A percentile compares a stretch with the other conserved stretches of the same genome.
phyloP scores from a whole-genome alignment of 1,140 invertebrate genomes.

The Ostrea denselamellosa region DNA sequence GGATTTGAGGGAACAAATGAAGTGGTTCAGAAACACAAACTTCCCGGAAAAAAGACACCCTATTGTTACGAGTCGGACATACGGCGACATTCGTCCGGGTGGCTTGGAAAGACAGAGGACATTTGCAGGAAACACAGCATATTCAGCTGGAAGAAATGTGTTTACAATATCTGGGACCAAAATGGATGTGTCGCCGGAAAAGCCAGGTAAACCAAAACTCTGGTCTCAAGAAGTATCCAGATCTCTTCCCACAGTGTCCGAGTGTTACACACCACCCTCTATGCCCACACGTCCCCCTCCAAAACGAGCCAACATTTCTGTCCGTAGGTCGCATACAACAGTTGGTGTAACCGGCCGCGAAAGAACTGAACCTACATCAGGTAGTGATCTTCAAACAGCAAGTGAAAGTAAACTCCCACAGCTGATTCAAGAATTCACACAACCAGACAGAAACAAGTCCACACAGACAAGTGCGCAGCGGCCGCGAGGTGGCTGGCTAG shows the following conservation, averaged over 20 bases:
- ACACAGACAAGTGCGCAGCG: conserved; percentile 40
- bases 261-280: conserved; percentile 37
- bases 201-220: conserved; percentile 26
- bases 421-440: conserved; percentile 13
- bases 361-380: background rate
- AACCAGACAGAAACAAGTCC: conserved; percentile 9
- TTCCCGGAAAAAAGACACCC: conserved; percentile 16
- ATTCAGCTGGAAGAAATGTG: conserved; percentile 9
- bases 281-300: background rate
- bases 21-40: conserved; percentile 42
- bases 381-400: background rate
- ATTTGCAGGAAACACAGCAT: conserved; percentile 39
- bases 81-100: background rate
- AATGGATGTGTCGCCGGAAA: conserved; percentile 40
- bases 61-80: background rate
- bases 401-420: conserved; percentile 2
- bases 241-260: conserved; percentile 36
- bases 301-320: background rate
- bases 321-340: conserved; percentile 32
- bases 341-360: background rate
- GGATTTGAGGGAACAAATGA: conserved; percentile 45
- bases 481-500: conserved; percentile 12
- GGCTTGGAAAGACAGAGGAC: conserved; percentile 44
- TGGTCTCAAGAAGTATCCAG: conserved; percentile 48
- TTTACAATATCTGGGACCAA: conserved; percentile 38